phyloP scores from a whole-genome alignment of 2,113 vertebrate genomes.

The Sorex araneus region DNA sequence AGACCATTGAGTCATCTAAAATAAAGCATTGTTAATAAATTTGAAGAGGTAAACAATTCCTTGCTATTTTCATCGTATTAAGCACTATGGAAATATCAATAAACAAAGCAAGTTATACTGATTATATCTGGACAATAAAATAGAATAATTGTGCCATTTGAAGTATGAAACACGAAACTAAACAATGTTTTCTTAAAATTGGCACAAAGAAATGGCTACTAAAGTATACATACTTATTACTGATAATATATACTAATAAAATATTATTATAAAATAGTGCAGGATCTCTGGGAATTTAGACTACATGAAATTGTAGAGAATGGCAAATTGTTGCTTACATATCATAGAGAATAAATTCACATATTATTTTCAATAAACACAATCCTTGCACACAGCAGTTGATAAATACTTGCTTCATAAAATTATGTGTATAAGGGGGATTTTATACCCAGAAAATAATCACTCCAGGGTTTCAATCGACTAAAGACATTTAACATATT shows the following conservation, averaged over 20 bases:
- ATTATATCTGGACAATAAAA: conserved; percentile 51
- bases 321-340: neutral
- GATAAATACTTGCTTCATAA: conserved; percentile 33
- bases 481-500: neutral
- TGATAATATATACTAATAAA: neutral
- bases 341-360: neutral
- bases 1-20: conserved; percentile 35
- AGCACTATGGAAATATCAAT: conserved; percentile 68
- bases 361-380: neutral
- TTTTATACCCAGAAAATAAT: conserved; percentile 44
- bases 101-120: neutral
- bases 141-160: neutral
- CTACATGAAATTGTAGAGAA: neutral
- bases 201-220: neutral
- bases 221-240: neutral
- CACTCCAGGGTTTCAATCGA: neutral
- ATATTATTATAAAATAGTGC: neutral
- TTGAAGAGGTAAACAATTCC: conserved; percentile 37
- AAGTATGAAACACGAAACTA: neutral
- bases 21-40: conserved; percentile 45
- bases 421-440: neutral
- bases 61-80: conserved; percentile 39
- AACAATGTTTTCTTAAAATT: conserved; percentile 22
- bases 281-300: neutral
- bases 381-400: neutral